These are phyloP conservation scores for Arrhopalites spinosus DNA, from an alignment of 2,888 invertebrate species.

Conservation along the genomic window DNA sequence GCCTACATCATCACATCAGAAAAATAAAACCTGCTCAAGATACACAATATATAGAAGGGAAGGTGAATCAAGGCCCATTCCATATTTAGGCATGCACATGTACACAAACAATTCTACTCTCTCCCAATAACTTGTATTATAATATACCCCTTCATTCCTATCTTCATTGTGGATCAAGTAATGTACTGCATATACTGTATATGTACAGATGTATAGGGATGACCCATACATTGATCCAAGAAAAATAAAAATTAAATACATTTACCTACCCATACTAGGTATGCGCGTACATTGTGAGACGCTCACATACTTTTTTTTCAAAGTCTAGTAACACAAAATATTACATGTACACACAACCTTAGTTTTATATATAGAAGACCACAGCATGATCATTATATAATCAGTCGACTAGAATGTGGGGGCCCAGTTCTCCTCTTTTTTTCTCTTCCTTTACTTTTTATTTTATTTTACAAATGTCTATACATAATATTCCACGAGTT, in stretches of 20 bases:
- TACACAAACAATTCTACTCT: not conserved
- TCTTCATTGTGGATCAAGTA: conserved; percentile 6
- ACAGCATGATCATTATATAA: conserved; percentile 9
- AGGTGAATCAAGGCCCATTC: conserved; percentile 39
- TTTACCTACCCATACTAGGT: not conserved
- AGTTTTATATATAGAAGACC: not conserved
- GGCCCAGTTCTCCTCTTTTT: not conserved
- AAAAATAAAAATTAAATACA: not conserved
- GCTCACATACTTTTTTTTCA: not conserved
- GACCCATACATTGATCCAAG: too few species aligned
- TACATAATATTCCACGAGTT: not conserved
- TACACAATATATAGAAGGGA: conserved; percentile 2
- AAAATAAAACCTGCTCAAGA: conserved; percentile 17
- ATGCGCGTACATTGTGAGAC: too few species aligned
- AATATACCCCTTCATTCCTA: not conserved
- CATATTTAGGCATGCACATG: conserved; percentile 38
- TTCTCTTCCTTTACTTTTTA: not conserved
- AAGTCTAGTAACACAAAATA: not conserved
- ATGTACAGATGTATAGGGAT: not conserved
- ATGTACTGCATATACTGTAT: too few species aligned
- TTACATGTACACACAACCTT: not conserved
- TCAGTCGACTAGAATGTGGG: conserved; percentile 10
- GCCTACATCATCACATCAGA: conserved; percentile 28
- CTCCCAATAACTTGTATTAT: conserved; percentile 10
- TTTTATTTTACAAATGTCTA: not conserved